Percentiles rank a stretch among this genome's conserved stretches.
Evolutionary conservation across 2,113 vertebrate species (phyloP).

Genomic region (Galeopterus variegatus): DNA sequence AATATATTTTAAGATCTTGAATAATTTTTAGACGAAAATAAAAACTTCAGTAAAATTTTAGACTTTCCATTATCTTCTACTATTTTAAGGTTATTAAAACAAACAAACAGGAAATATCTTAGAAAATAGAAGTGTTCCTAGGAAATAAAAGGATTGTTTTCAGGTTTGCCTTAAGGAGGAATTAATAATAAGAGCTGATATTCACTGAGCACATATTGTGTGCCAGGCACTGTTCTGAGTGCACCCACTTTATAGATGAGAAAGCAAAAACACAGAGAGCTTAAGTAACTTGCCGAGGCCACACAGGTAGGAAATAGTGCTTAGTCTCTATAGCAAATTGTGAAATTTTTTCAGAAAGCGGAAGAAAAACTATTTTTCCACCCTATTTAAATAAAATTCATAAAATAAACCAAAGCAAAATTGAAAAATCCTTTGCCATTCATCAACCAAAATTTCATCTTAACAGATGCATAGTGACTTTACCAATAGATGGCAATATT

Average conservation of each 20-base stretch:
- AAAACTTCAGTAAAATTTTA: slow-evolving; percentile 28
- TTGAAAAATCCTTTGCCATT: not conserved
- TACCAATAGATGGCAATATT: slow-evolving; percentile 70
- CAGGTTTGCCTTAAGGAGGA: not conserved
- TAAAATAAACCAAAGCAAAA: not conserved
- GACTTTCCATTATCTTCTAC: not conserved
- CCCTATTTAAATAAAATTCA: not conserved
- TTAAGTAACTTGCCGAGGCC: not conserved
- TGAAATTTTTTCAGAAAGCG: not conserved
- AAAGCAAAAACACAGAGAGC: not conserved
- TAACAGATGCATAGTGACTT: not conserved
- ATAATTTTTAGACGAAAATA: slow-evolving; percentile 1
- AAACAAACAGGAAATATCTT: not conserved
- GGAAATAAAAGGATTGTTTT: not conserved
- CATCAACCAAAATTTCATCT: not conserved
- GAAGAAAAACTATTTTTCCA: not conserved
- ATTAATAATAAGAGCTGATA: not conserved
- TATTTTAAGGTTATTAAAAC: not conserved
- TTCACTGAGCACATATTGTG: not conserved
- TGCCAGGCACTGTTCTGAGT: not conserved
- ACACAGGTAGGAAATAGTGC: not conserved
- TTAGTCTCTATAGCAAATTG: not conserved
- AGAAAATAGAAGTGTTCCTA: not conserved
- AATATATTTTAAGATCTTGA: not conserved
- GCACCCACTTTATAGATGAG: not conserved